phyloP scores from a whole-genome alignment of 2,888 invertebrate species.

The Pomacea canaliculata region DNA sequence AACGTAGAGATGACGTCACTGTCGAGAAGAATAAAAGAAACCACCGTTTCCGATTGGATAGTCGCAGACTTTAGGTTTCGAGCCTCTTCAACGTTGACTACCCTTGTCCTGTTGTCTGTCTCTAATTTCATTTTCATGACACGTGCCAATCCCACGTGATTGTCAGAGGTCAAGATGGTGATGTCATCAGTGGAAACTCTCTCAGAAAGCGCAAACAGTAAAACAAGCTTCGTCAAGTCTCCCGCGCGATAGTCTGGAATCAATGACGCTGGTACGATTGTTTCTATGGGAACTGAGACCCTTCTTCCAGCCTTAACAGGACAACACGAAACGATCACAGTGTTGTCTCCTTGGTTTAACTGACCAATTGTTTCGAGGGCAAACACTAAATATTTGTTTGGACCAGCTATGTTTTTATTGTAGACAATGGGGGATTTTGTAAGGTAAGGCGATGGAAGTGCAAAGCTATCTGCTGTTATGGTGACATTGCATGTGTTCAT shows the following conservation, averaged over 20 bases:
- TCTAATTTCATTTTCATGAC: constrained; percentile 9
- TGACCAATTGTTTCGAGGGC: constrained; percentile 21
- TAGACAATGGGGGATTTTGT: constrained; percentile 12
- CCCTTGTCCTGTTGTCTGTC: constrained; percentile 26
- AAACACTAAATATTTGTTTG: constrained; percentile 18
- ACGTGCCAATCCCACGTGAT: background rate
- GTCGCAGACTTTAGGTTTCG: constrained; percentile 3
- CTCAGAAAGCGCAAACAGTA: constrained; percentile 17
- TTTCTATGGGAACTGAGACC: constrained; percentile 11
- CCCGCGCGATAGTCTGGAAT: constrained; percentile 26
- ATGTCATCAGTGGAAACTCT: background rate
- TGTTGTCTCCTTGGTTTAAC: background rate
- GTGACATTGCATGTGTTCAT: background rate
- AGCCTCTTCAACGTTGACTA: constrained; percentile 10
- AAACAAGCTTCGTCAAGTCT: constrained; percentile 28
- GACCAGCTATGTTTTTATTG: constrained; percentile 1
- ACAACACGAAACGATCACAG: constrained; percentile 13
- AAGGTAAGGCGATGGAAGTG: constrained; percentile 10
- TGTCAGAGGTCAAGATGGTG: constrained; percentile 22
- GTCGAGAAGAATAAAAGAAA: constrained; percentile 11
- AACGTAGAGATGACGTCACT: background rate
- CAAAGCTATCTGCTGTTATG: constrained; percentile 11
- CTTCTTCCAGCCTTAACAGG: constrained; percentile 16
- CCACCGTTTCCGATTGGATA: background rate
- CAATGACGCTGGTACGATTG: constrained; percentile 4